Base-by-base conservation (phyloP, 2,113 vertebrate species). In the Cinclus cinclus region DNA sequence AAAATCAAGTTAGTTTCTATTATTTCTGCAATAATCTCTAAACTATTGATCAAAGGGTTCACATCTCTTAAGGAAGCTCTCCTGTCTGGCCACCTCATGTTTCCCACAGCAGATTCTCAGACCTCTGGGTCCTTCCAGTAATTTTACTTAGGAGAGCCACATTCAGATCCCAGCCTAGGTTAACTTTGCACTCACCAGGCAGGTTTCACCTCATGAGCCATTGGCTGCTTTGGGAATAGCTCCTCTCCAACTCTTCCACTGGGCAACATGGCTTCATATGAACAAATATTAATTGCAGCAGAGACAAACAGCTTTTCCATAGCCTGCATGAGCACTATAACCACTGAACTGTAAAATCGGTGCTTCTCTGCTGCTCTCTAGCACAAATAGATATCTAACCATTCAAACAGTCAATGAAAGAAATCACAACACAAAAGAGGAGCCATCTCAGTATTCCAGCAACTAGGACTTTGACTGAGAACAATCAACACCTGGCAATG, bases 161-260 rank as follows among this genome's bases (percentile, higher is more conserved):
- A 0, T n/a, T 67, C 19, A 44, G 7, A 41, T 28, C 19, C 39
- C 46, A 70, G 46, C 23, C n/a, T 22, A 10, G 20, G 7, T 21
- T 30, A n/a, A 13, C n/a, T n/a, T 50, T 30, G 10, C 1, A 5
- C 31, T 47, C 0, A 0, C n/a, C 46, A 28, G 69, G 31, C 27
- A 68, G 33, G 6, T 71, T 68, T 71, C 28, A 13, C 15, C 69
- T 23, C 27, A 13, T 6, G 13, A 76, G 19, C 11, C 24, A 2
- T 2, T 10, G 21, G 7, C 4, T 71, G 24, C 15, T 60, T 56
- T 69, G 41, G 50, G 41, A 53, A 17, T 4, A 22, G 20, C 12
- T n/a, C 20, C 15, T 35, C 53, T 71, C 37, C 31, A 5, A 5
- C 33, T 50, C 31, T 65, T 68, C 42, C 37, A 6, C 21, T 33